phyloP scores from a whole-genome alignment of 2,888 invertebrate genomes.

The Sclerodermus sp. region DNA sequence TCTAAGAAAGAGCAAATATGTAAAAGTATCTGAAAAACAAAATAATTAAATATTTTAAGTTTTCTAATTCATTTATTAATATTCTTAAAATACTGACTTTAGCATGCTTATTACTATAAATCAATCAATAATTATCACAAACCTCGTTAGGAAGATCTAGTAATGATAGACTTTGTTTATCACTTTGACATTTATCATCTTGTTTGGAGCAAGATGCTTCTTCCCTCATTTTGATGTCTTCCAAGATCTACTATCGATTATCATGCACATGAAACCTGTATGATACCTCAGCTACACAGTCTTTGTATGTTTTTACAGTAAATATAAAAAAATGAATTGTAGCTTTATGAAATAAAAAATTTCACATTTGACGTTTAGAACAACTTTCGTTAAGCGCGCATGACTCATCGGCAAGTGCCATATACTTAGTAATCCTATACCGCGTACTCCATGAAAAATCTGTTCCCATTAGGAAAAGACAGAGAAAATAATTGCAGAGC shows the following conservation, averaged over 20 bases:
- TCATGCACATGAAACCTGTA: too few relatives aligned
- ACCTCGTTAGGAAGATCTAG: constrained; percentile 49
- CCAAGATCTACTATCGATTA: too few relatives aligned
- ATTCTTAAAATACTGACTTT: too few relatives aligned
- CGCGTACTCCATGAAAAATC: too few relatives aligned
- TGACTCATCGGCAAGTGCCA: constrained; percentile 17
- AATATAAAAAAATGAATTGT: too few relatives aligned
- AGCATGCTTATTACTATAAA: background rate
- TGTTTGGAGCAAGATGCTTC: too few relatives aligned
- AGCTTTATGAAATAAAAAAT: background rate
- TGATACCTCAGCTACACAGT: too few relatives aligned
- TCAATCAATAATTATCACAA: constrained; percentile 12
- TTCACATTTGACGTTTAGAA: constrained; percentile 6
- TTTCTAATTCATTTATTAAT: constrained; percentile 1
- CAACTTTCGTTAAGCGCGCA: constrained; percentile 15
- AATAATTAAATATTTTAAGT: constrained; percentile 6
- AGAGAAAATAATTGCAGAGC: too few relatives aligned
- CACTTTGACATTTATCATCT: constrained; percentile 10
- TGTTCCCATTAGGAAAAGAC: too few relatives aligned
- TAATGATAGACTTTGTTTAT: constrained; percentile 27
- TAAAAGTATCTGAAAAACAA: constrained; percentile 62
- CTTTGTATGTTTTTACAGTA: too few relatives aligned
- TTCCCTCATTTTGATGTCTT: constrained; percentile 28
- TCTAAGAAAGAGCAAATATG: constrained; percentile 66
- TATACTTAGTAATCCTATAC: too few relatives aligned